A percentile compares a stretch with the other conserved stretches of the same genome.
These are phyloP conservation scores for Plagodis pulveraria DNA, from an alignment of 2,888 invertebrate genomes.

Conservation along the genomic window DNA sequence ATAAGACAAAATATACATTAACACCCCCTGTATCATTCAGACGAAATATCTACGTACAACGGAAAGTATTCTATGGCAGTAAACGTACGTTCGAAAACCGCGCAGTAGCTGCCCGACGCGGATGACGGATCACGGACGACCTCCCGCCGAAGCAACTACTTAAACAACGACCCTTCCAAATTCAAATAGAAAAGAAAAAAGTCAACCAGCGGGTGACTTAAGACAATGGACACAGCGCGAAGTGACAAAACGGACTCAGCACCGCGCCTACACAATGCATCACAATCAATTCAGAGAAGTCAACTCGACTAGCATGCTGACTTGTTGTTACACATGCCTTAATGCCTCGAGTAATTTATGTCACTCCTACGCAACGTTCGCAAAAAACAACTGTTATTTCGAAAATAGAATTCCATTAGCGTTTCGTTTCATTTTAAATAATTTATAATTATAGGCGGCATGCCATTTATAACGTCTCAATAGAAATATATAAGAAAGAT, in stretches of 20 bases:
- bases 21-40: conserved; percentile 8
- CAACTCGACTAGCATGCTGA: conserved; percentile 19
- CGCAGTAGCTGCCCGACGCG: conserved; percentile 68
- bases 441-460: conserved; percentile 47
- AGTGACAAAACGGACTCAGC: conserved; percentile 48
- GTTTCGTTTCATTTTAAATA: conserved; percentile 45
- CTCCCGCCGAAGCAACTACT: conserved; percentile 50
- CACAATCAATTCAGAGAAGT: conserved; percentile 53
- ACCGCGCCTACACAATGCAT: conserved; percentile 43
- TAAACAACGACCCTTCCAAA: conserved; percentile 50
- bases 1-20: background rate
- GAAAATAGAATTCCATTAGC: conserved; percentile 47
- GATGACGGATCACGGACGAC: conserved; percentile 60
- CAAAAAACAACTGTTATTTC: conserved; percentile 51
- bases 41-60: conserved; percentile 1
- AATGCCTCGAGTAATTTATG: conserved; percentile 57
- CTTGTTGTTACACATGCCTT: conserved; percentile 50
- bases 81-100: conserved; percentile 49
- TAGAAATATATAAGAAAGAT: conserved; percentile 47
- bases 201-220: conserved; percentile 56
- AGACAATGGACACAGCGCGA: conserved; percentile 51
- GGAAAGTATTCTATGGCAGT: conserved; percentile 6
- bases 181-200: conserved; percentile 30
- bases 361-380: conserved; percentile 55
- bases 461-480: conserved; percentile 53